Evolutionary conservation across 2,888 invertebrate species (phyloP).

Genomic region (Tipula helvola): DNA sequence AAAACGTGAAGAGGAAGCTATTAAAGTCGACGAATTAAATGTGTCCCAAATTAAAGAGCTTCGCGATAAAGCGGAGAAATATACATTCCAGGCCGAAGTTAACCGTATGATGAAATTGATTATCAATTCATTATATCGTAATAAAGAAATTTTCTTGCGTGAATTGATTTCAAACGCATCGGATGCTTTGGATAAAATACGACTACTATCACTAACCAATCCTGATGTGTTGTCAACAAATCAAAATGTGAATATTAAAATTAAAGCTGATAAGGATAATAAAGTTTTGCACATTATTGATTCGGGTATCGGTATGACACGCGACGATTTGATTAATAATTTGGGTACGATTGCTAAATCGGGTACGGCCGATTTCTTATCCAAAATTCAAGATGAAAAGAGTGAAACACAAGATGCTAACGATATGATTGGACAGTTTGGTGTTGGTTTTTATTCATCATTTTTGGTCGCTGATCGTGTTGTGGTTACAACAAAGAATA

Average conservation of each 20-base stretch:
- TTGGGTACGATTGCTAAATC: constrained; percentile 98
- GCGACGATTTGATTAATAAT: constrained; percentile 84
- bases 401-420: constrained; percentile 56
- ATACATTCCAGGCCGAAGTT: constrained; percentile 94
- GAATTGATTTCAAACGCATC: constrained; percentile 99
- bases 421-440: constrained; percentile 99
- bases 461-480: constrained; percentile 96
- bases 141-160: constrained; percentile 97
- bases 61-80: constrained; percentile 76
- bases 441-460: constrained; percentile 98
- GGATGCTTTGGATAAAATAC: constrained; percentile 96
- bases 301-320: constrained; percentile 96
- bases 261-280: constrained; percentile 86
- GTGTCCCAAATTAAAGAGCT: constrained; percentile 89
- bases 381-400: constrained; percentile 65
- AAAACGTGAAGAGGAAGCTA: constrained; percentile 88
- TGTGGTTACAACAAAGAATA: constrained; percentile 89
- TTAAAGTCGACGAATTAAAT: constrained; percentile 88
- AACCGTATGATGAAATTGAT: constrained; percentile 99
- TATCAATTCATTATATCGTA: constrained; percentile 97
- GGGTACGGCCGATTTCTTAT: constrained; percentile 90
- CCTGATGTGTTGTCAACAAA: constrained; percentile 62
- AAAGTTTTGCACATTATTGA: constrained; percentile 89
- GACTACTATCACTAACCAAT: constrained; percentile 83
- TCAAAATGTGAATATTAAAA: constrained; percentile 76